These are phyloP conservation scores for Paramisgurnus dabryanus DNA, from an alignment of 2,113 vertebrate genomes.

Conservation along the genomic window DNA sequence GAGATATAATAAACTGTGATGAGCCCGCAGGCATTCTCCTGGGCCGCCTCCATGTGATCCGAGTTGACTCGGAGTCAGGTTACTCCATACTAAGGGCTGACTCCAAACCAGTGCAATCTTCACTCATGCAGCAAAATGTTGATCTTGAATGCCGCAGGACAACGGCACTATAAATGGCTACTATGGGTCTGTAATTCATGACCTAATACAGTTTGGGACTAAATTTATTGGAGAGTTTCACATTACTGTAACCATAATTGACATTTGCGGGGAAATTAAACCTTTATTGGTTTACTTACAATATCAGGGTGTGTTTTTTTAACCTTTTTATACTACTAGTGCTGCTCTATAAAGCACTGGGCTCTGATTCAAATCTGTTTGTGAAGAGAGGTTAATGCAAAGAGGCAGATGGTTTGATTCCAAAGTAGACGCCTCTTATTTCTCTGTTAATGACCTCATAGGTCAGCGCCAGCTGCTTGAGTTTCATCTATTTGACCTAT, in stretches of 20 bases:
- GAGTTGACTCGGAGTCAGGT: slow-evolving; percentile 29
- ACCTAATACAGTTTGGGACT: not conserved
- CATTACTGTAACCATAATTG: not conserved
- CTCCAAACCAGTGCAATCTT: slow-evolving; percentile 4
- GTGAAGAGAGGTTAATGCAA: not conserved
- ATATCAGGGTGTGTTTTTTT: not conserved
- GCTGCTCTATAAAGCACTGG: not conserved
- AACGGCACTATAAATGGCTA: not conserved
- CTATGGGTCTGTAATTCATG: not conserved
- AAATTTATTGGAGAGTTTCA: not conserved
- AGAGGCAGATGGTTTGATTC: not conserved
- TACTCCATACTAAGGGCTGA: slow-evolving; percentile 25
- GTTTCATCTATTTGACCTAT: slow-evolving; percentile 25
- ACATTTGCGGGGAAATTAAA: no score
- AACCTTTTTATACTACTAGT: not conserved
- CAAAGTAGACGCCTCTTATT: not conserved
- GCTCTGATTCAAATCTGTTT: not conserved
- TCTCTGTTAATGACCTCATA: not conserved
- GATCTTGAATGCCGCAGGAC: not conserved
- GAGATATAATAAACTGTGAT: slow-evolving; percentile 55
- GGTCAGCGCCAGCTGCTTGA: slow-evolving; percentile 12
- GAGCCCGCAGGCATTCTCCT: slow-evolving; percentile 39
- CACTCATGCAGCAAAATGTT: not conserved
- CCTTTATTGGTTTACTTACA: not conserved
- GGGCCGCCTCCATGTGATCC: slow-evolving; percentile 33